Base-by-base conservation (phyloP, 2,888 invertebrate species). In the Muscina levida region DNA sequence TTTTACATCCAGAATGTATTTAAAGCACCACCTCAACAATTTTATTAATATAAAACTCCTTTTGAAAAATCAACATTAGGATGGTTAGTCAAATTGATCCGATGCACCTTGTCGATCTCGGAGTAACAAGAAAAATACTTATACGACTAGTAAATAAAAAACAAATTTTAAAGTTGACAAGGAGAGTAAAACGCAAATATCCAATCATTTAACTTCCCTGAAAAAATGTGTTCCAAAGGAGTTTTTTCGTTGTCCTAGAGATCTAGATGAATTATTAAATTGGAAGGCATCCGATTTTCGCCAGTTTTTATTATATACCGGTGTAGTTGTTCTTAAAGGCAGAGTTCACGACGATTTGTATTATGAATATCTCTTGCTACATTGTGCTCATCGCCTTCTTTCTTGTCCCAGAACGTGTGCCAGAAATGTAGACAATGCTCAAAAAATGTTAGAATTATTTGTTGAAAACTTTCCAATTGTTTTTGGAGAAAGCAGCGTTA, bases 71-170 rank as follows among this genome's bases (percentile, higher is more conserved):
- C 17, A 57, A 66, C 22, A 19, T 73, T 4, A 53, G 51, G 0
- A 72, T 72, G 62, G 53, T 72, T 11, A 73, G 15, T 17, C 72
- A 65, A 65, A 15, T 73, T 26, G 65, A 66, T 22, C 46, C 53
- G 4, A 73, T 67, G 73, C 62, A 44, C 44, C 65, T 53, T 24
- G 53, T 53, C 24, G 53, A 53, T 11, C 53, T 73, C 2, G 73
- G 66, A 4, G 66, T 73, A 11, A 56, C 10, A n/a, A 73, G 17
- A 42, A 73, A 67, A 73, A 65, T 73, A 24, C n/a, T 66, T 1
- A 2, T 66, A 4, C 53, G 22, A 24, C 8, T 53, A 5, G 13
- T 53, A 10, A 68, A 53, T 22, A 68, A 70, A 24, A 71, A 46
- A 57, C 46, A 8, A 71, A 17, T 39, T 71, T 46, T 31, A 57